A percentile compares a stretch with the other conserved stretches of the same genome.
These are phyloP conservation scores for Amiota communis DNA, from an alignment of 2,888 invertebrate species.

Conservation along the genomic window DNA sequence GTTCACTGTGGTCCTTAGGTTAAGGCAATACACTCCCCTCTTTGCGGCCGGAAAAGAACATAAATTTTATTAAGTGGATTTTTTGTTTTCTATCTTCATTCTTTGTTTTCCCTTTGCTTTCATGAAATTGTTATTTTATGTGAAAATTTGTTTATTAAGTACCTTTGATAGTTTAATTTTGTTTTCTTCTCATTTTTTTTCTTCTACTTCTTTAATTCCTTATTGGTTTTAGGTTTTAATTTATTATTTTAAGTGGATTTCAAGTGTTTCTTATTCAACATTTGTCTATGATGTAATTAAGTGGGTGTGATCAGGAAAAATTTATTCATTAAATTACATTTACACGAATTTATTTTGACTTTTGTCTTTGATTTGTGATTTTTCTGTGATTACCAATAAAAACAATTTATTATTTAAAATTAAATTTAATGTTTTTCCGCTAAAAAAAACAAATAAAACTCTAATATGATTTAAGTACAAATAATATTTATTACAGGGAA, in stretches of 20 bases:
- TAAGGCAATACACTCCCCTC: conserved; percentile 60
- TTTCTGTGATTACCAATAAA: conserved; percentile 33
- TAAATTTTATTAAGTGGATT: conserved; percentile 68
- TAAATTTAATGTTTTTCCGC: conserved; percentile 30
- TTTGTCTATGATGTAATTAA: conserved; percentile 55
- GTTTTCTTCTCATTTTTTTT: background rate
- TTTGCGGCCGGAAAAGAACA: conserved; percentile 46
- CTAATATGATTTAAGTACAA: conserved; percentile 1
- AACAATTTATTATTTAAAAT: conserved; percentile 17
- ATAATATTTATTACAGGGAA: background rate
- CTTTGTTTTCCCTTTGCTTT: conserved; percentile 34
- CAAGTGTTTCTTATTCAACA: conserved; percentile 40
- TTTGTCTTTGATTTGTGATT: conserved; percentile 56
- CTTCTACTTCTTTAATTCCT: background rate
- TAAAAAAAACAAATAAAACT: too few species aligned
- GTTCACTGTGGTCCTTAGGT: conserved; percentile 40
- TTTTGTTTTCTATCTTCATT: conserved; percentile 43
- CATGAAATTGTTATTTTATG: conserved; percentile 62
- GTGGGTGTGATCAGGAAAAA: conserved; percentile 58
- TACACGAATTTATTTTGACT: too few species aligned
- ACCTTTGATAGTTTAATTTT: conserved; percentile 57
- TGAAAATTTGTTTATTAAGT: conserved; percentile 71
- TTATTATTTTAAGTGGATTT: conserved; percentile 60
- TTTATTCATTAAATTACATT: conserved; percentile 30
- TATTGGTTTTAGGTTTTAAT: conserved; percentile 46